These are phyloP conservation scores for Mesochorus sp. DNA, from an alignment of 2,888 invertebrate genomes.

Conservation along the genomic window DNA sequence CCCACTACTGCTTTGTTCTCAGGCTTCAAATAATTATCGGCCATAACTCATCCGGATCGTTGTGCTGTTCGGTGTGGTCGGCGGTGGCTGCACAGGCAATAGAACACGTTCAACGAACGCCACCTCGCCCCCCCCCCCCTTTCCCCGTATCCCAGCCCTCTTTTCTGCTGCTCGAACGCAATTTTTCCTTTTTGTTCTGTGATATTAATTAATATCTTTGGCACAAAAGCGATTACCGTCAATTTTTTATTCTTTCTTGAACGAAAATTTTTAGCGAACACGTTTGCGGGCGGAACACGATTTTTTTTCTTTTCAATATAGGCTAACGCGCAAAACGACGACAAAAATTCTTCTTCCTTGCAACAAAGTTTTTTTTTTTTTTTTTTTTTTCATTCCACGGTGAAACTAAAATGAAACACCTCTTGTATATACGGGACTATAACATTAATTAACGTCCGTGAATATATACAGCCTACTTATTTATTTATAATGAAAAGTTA, in stretches of 20 bases:
- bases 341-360: too few relatives aligned
- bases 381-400: too few relatives aligned
- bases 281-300: too few relatives aligned
- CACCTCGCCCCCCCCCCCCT: neutral
- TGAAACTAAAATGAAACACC: neutral
- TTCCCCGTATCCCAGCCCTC: slow-evolving; percentile 14
- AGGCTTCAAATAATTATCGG: slow-evolving; percentile 73
- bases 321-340: too few relatives aligned
- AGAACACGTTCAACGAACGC: slow-evolving; percentile 37
- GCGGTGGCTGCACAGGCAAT: slow-evolving; percentile 3
- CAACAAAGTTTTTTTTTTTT: too few relatives aligned
- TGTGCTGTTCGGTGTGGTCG: slow-evolving; percentile 10
- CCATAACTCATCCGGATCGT: slow-evolving; percentile 67
- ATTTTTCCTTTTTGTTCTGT: slow-evolving; percentile 32
- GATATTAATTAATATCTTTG: slow-evolving; percentile 56
- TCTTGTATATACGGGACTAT: neutral
- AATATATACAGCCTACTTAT: neutral
- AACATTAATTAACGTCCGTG: neutral
- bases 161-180: slow-evolving; percentile 1
- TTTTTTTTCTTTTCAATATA: too few relatives aligned
- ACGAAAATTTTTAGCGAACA: too few relatives aligned
- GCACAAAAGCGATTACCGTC: slow-evolving; percentile 33
- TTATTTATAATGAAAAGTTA: too few relatives aligned
- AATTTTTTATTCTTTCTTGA: slow-evolving; percentile 43
- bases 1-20: slow-evolving; percentile 61